Evolutionary conservation across 2,113 vertebrate genomes (phyloP).

Genomic region (Sceloporus undulatus): DNA sequence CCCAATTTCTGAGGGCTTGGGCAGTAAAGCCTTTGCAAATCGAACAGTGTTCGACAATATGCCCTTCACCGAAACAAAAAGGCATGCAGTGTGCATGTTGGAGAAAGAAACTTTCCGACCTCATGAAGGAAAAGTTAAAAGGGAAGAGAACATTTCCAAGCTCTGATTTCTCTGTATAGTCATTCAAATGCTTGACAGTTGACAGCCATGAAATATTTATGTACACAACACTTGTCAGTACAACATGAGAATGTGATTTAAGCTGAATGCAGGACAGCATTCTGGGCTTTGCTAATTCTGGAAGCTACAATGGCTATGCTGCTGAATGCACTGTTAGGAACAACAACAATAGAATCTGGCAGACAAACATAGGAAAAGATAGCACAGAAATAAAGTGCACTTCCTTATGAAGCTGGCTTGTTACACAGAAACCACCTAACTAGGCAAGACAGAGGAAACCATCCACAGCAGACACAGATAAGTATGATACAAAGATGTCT

Average conservation of each 20-base stretch:
- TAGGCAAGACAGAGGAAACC: constrained; percentile 13
- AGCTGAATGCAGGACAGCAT: neutral
- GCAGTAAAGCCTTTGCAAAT: too few species aligned
- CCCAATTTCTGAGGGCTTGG: too few species aligned
- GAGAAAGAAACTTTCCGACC: too few species aligned
- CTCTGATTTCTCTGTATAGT: too few species aligned
- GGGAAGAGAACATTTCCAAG: too few species aligned
- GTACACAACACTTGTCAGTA: neutral
- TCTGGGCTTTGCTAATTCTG: neutral
- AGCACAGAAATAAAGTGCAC: neutral
- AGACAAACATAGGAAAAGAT: neutral
- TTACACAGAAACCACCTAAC: constrained; percentile 10
- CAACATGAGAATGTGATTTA: neutral
- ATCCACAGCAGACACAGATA: constrained; percentile 6
- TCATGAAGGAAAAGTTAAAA: too few species aligned
- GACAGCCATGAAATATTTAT: neutral
- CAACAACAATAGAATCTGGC: neutral
- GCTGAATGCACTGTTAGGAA: neutral
- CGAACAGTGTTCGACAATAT: too few species aligned
- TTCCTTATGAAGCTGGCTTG: neutral
- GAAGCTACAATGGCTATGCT: neutral
- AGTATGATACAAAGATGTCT: constrained; percentile 4
- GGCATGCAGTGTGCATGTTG: too few species aligned
- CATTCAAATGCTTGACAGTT: neutral
- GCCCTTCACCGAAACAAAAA: too few species aligned